phyloP scores from a whole-genome alignment of 2,797 vertebrate species.

The Anguilla obscura region DNA sequence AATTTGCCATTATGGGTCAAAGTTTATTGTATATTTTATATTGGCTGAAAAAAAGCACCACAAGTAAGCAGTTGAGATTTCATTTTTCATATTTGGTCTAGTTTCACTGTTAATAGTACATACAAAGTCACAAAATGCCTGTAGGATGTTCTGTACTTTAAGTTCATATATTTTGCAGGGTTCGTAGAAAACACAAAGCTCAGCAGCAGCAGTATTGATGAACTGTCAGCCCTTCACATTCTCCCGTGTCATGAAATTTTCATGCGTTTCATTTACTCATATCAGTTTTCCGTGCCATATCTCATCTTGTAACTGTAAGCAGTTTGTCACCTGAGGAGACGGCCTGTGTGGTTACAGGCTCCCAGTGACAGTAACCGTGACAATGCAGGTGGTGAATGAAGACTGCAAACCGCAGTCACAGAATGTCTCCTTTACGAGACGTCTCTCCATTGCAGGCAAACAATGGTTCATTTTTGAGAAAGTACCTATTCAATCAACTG shows the following conservation, averaged over 20 bases:
- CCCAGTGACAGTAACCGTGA: background rate
- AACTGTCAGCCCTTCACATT: background rate
- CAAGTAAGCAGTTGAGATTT: background rate
- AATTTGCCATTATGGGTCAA: background rate
- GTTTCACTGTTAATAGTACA: background rate
- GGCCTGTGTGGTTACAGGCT: conserved; percentile 4
- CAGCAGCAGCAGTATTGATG: background rate
- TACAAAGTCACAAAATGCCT: background rate
- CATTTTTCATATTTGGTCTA: background rate
- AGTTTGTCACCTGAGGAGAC: background rate
- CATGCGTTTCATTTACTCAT: background rate
- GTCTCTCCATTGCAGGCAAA: background rate
- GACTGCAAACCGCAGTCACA: background rate
- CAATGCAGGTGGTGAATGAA: conserved; percentile 6
- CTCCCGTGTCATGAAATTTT: background rate
- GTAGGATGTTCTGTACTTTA: background rate
- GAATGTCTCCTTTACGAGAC: background rate
- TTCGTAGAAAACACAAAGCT: background rate
- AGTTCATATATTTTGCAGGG: background rate
- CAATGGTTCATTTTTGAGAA: background rate
- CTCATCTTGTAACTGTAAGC: background rate
- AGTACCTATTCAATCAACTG: background rate
- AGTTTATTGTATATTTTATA: background rate
- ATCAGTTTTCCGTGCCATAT: background rate
- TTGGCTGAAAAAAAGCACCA: background rate